Base-by-base conservation (phyloP, 2,888 invertebrate species). In the Crioceris asparagi region DNA sequence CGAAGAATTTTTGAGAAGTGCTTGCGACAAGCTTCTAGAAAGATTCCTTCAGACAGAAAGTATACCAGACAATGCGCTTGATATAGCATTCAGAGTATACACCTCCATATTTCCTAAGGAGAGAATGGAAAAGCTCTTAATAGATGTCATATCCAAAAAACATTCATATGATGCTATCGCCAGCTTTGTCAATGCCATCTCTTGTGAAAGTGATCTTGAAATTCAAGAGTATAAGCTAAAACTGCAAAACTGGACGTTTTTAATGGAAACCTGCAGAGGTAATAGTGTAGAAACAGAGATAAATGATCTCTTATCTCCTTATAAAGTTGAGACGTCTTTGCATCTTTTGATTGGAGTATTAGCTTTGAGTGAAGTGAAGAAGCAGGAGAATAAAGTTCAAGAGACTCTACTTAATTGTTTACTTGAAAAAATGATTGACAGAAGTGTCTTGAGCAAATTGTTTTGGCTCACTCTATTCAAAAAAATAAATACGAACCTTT, bases 11-110 rank as follows among this genome's bases (percentile, higher is more conserved):
- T 64, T 67, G 37, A 48, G 48, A 46, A 52, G 54, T 39, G 66
- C 68, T 2, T 67, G 66, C 45, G 69, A 74, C 54, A 57, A 61
- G 43, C 52, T 72, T 31, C 54, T 73, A 18, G 56, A 56, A 44
- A 58, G 62, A 41, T 66, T 66, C 48, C 54, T 73, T 29, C 62
- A 59, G 41, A 54, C 56, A 40, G 39, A 48, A 11, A 41, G 49
- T 25, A 43, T 67, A 17, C 32, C 60, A 4, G 54, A 55, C 10
- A 50, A 55, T 27, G 47, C 54, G 17, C 50, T 67, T n/a, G 66
- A 69, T 45, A 54, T 62, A 37, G 61, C 67, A 29, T 40, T 72
- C n/a, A 56, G 62, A 42, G 51, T 67, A 18, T 73, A 71, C 44
- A 53, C 62, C 2, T 54, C 56, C 10, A 39, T 62, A 17, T 64